Percentiles rank a stretch among this genome's conserved stretches.
Evolutionary conservation across 1,140 invertebrate species (phyloP).

Genomic region (Apis laboriosa): DNA sequence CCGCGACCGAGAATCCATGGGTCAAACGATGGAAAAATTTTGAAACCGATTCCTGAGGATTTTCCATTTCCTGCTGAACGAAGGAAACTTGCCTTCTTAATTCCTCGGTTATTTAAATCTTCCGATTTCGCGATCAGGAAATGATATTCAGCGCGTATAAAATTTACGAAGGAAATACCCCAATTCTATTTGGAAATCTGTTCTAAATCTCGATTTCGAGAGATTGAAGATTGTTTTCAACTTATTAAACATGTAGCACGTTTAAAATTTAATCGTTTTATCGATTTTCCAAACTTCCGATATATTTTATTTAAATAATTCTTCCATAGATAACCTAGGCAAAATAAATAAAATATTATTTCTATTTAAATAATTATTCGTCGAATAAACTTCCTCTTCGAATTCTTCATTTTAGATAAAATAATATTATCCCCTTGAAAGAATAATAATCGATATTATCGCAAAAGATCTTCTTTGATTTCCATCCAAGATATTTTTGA

Average conservation of each 20-base stretch:
- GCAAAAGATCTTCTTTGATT: too few relatives aligned
- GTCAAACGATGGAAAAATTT: conserved; percentile 46
- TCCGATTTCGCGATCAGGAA: too few relatives aligned
- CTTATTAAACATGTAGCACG: background rate
- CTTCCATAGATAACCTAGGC: background rate
- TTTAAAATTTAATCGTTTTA: background rate
- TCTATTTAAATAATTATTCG: background rate
- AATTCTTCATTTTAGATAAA: too few relatives aligned
- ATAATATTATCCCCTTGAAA: too few relatives aligned
- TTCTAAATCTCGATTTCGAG: background rate
- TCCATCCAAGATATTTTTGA: too few relatives aligned
- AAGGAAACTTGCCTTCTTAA: background rate
- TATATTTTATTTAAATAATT: background rate
- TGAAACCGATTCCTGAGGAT: background rate
- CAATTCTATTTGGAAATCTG: background rate
- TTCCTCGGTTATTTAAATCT: background rate
- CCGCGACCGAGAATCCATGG: conserved; percentile 18
- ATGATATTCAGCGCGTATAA: background rate
- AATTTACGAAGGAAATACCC: background rate
- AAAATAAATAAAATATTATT: background rate
- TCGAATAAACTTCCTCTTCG: background rate
- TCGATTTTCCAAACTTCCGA: background rate
- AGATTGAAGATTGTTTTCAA: background rate
- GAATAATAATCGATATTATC: too few relatives aligned
- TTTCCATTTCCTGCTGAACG: background rate